These are phyloP conservation scores for Leptopilina boulardi DNA, from an alignment of 1,140 invertebrate genomes.

Conservation along the genomic window DNA sequence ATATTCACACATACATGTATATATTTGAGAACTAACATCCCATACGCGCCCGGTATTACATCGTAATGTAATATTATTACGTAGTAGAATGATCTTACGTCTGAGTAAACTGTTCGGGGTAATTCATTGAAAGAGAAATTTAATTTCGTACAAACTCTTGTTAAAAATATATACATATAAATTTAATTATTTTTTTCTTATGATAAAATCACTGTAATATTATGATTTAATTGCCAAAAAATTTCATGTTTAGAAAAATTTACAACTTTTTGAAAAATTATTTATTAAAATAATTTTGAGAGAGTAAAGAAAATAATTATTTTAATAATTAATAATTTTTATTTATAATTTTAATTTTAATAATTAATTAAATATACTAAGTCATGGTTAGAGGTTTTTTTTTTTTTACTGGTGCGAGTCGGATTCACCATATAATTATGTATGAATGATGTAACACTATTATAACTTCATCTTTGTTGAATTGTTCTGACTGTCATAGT, in stretches of 20 bases:
- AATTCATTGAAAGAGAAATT: conserved; percentile 55
- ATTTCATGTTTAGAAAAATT: no score
- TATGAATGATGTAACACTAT: neutral
- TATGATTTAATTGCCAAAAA: no score
- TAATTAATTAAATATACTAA: no score
- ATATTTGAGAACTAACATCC: conserved; percentile 46
- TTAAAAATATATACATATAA: neutral
- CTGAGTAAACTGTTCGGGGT: conserved; percentile 47
- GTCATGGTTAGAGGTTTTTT: no score
- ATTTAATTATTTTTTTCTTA: neutral
- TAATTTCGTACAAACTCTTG: conserved; percentile 32
- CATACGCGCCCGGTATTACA: conserved; percentile 52
- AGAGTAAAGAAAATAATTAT: no score
- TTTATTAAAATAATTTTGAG: no score
- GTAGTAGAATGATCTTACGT: conserved; percentile 53
- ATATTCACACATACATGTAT: conserved; percentile 39
- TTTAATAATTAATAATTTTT: no score
- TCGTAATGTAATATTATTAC: conserved; percentile 58
- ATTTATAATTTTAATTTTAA: no score
- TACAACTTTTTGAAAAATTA: no score
- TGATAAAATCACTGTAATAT: no score
- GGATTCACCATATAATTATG: conserved; percentile 7
- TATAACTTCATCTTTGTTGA: neutral
- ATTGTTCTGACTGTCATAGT: neutral
- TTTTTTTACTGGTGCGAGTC: no score